These are phyloP conservation scores for Tetramorium parvispinum DNA, from an alignment of 1,140 invertebrate genomes.

Conservation along the genomic window DNA sequence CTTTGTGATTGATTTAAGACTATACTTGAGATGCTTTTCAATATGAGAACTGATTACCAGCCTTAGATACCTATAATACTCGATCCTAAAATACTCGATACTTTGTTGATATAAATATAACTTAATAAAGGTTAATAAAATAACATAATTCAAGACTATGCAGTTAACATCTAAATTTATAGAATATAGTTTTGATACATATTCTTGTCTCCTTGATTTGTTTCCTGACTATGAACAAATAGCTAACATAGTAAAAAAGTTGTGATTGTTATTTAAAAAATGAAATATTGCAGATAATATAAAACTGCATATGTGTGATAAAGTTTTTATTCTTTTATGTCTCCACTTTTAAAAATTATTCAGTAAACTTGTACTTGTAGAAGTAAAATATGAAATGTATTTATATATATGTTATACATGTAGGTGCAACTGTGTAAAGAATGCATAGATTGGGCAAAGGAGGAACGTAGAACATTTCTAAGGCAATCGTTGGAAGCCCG, in stretches of 20 bases:
- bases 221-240: too few species aligned
- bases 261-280: not conserved
- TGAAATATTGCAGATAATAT: not conserved
- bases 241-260: not conserved
- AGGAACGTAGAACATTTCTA: slow-evolving; percentile 98
- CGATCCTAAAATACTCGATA: not conserved
- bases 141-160: not conserved
- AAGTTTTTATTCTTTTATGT: too few species aligned
- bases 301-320: not conserved
- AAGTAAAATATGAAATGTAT: not conserved
- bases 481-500: slow-evolving; percentile 97
- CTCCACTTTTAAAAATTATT: not conserved
- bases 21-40: too few species aligned
- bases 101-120: not conserved
- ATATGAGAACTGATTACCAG: too few species aligned
- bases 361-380: not conserved
- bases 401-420: slow-evolving; percentile 8
- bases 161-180: not conserved
- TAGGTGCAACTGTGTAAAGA: slow-evolving; percentile 95
- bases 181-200: not conserved
- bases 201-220: not conserved
- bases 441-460: slow-evolving; percentile 99
- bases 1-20: too few species aligned
- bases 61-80: not conserved
- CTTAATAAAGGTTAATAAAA: not conserved